These are phyloP conservation scores for Magallana ariakensis DNA, from an alignment of 1,140 invertebrate species.

Conservation along the genomic window DNA sequence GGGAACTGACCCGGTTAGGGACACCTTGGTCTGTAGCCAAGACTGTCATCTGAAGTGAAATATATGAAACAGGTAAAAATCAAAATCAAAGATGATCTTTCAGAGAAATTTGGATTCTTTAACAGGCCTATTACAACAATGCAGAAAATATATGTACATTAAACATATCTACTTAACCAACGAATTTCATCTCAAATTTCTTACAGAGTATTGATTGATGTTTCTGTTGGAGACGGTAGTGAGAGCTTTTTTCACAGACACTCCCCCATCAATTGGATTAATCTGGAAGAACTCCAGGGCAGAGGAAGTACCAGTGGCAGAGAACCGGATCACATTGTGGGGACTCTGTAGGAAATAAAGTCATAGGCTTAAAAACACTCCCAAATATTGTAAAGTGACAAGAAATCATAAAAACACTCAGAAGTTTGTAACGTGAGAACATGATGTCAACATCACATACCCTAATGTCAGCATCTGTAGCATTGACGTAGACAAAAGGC, in stretches of 20 bases:
- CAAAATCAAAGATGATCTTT: background rate
- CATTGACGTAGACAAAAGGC: conserved; percentile 61
- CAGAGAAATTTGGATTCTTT: too few species aligned
- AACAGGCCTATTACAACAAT: background rate
- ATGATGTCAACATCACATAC: background rate
- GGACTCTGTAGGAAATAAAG: conserved; percentile 60
- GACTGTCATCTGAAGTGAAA: conserved; percentile 35
- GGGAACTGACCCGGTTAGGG: conserved; percentile 1
- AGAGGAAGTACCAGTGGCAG: conserved; percentile 69
- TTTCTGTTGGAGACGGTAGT: conserved; percentile 38
- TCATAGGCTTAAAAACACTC: background rate
- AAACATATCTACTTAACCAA: too few species aligned
- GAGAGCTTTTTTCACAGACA: conserved; percentile 38
- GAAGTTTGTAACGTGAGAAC: too few species aligned
- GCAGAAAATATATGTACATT: background rate
- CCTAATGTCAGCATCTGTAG: conserved; percentile 66
- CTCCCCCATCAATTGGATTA: conserved; percentile 26
- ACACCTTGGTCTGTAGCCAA: conserved; percentile 44
- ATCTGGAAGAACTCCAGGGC: conserved; percentile 54
- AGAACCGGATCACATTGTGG: conserved; percentile 62
- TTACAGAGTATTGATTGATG: conserved; percentile 24
- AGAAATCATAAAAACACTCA: too few species aligned
- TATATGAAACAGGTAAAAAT: background rate
- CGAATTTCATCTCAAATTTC: background rate
- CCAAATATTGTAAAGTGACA: too few species aligned